phyloP scores from a whole-genome alignment of 2,113 vertebrate species.

The Pantherophis guttatus region DNA sequence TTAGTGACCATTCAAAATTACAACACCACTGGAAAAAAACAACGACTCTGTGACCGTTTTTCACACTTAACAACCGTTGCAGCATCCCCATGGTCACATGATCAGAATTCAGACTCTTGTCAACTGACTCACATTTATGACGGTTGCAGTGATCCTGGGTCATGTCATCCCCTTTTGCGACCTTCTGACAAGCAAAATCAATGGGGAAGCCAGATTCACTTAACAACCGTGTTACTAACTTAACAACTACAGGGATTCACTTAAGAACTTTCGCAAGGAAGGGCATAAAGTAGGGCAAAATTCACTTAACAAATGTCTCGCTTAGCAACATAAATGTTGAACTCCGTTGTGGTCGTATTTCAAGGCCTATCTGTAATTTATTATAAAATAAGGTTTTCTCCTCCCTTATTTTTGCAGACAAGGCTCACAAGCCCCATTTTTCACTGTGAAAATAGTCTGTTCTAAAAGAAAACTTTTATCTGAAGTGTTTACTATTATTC shows the following conservation, averaged over 20 bases:
- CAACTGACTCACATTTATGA: background rate
- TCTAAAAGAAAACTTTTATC: constrained; percentile 42
- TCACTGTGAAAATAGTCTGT: constrained; percentile 8
- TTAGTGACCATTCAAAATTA: background rate
- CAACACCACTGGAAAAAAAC: background rate
- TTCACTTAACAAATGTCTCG: background rate
- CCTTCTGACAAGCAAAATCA: background rate
- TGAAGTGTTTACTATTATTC: constrained; percentile 61
- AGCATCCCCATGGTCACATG: background rate
- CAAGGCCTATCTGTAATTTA: background rate
- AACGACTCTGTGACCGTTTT: background rate
- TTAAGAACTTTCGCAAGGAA: background rate
- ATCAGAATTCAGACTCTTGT: background rate
- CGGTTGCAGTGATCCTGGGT: background rate
- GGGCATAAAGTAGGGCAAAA: background rate
- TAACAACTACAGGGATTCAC: background rate
- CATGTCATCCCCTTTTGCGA: background rate
- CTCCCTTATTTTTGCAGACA: constrained; percentile 18
- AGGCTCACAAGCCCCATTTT: constrained; percentile 33
- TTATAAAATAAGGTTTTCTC: constrained; percentile 37
- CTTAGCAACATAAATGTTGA: background rate
- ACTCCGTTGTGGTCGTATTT: background rate
- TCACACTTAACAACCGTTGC: background rate
- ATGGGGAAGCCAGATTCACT: background rate
- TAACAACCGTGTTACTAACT: background rate